Percentiles rank a stretch among this genome's conserved stretches.
Evolutionary conservation across 2,888 invertebrate species (phyloP).

Genomic region (Synanthedon formicaeformis): DNA sequence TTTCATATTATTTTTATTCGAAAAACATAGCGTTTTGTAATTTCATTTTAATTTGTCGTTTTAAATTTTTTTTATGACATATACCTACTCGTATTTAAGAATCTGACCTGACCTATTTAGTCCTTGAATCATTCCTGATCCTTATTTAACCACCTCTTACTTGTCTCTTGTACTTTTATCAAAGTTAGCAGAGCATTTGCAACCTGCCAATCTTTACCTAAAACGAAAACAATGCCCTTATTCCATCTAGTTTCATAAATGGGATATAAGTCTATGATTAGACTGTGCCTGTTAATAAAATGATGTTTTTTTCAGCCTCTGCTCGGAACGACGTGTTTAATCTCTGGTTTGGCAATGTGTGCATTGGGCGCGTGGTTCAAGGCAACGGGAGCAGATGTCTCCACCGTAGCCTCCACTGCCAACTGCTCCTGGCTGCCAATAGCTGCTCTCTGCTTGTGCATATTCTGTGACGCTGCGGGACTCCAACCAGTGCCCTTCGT

Average conservation of each 20-base stretch:
- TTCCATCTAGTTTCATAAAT: too few species aligned
- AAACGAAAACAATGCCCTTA: too few species aligned
- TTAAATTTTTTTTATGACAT: background rate
- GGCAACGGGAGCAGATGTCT: slow-evolving; percentile 9
- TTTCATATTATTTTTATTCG: background rate
- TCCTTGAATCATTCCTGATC: too few species aligned
- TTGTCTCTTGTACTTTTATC: too few species aligned
- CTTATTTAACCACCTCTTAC: too few species aligned
- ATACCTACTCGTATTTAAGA: too few species aligned
- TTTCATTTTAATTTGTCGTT: background rate
- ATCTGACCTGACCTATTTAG: too few species aligned
- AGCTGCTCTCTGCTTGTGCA: slow-evolving; percentile 50
- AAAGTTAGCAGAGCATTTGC: too few species aligned
- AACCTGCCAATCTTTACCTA: background rate
- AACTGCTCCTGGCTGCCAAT: slow-evolving; percentile 42
- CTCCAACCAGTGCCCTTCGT: slow-evolving; percentile 60
- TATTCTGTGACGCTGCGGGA: slow-evolving; percentile 60
- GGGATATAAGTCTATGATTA: too few species aligned
- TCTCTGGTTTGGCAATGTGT: slow-evolving; percentile 46
- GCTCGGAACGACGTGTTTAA: slow-evolving; percentile 44
- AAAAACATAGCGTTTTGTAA: background rate
- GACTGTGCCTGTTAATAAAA: background rate
- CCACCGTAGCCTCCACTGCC: background rate
- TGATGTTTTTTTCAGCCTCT: slow-evolving; percentile 31
- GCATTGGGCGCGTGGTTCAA: slow-evolving; percentile 52